A percentile compares a stretch with the other conserved stretches of the same genome.
phyloP scores from a whole-genome alignment of 1,140 invertebrate species.

The Nixonia krombeini region DNA sequence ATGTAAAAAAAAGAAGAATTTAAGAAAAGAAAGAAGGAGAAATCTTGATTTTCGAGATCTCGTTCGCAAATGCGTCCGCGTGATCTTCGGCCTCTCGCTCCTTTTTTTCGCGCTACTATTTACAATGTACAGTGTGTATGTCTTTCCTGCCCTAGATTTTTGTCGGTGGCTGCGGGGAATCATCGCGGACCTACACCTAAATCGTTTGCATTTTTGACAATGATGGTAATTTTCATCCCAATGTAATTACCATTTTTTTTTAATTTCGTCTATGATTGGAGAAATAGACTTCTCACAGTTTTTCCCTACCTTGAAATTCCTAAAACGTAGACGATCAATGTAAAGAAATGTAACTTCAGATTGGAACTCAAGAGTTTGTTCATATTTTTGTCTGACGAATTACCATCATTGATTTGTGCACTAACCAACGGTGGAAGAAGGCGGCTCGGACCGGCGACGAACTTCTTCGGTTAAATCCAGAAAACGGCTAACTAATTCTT shows the following conservation, averaged over 20 bases:
- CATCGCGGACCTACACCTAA: conserved; percentile 25
- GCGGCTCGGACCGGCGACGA: background rate
- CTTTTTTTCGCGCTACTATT: conserved; percentile 64
- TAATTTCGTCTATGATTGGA: background rate
- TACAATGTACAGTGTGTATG: conserved; percentile 69
- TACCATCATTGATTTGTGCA: no score
- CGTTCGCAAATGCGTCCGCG: conserved; percentile 19
- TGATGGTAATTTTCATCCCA: background rate
- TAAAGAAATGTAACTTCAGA: no score
- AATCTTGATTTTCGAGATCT: conserved; percentile 44
- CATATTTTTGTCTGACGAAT: no score
- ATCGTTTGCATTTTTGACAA: background rate
- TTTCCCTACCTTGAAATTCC: no score
- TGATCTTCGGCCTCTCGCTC: conserved; percentile 44
- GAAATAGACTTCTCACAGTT: no score
- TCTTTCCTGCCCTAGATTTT: conserved; percentile 64
- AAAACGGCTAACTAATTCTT: conserved; percentile 48
- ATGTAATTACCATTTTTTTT: background rate
- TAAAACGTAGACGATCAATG: no score
- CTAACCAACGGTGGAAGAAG: no score
- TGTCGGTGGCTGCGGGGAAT: conserved; percentile 39
- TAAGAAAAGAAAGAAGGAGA: conserved; percentile 37
- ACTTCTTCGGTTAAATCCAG: conserved; percentile 26
- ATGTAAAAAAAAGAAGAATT: conserved; percentile 41
- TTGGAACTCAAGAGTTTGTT: no score